Base-by-base conservation (phyloP, 1,140 invertebrate genomes). In the Conus ventricosus region DNA sequence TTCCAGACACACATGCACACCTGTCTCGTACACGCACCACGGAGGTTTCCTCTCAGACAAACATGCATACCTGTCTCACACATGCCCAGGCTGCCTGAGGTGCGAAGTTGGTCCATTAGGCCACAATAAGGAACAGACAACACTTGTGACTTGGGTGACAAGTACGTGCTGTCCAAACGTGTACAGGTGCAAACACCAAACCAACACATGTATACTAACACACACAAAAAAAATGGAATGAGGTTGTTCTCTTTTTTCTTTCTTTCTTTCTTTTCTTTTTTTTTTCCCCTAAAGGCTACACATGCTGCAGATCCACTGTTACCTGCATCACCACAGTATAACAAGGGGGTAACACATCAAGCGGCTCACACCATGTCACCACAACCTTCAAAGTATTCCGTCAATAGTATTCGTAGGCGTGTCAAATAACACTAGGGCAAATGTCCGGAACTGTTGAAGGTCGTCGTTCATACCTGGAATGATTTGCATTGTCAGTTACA, bases 311-410 rank as follows among this genome's bases (percentile, higher is more conserved):
- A 71, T 71, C 23, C 23, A 20, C 67, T 7, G 23, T 71, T 23
- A 23, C 67, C 67, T 23, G 20, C 7, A 63, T 11, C 17, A 63
- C 17, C 60, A 63, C 60, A 11, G 11, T 4, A 63, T 13, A 63
- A 63, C 10, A 63, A 63, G 60, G 60, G 60, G 17, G 60, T 39
- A 39, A 39, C 39, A 39, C 39, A 39, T 39, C 39, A 39, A 39
- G 39, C 39, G 39, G 39, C 60, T 20, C 60, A 11, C 60, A 11
- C 60, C 10, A 63, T 13, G 57, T 71, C 67, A n/a, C 17, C 67
- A 71, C 67, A 71, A 71, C 67, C 67, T 71, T 71, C 67, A 71
- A 71, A 23, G 67, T 71, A n/a, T 71, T 71, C 67, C 67, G 20
- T 71, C 20, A 71, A 71, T 7, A 23, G 67, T 71, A 71, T 71